Evolutionary conservation across 1,140 invertebrate genomes (phyloP), one percentile per base, ranked within the genome.

Genomic region (Bombus vancouverensis): DNA sequence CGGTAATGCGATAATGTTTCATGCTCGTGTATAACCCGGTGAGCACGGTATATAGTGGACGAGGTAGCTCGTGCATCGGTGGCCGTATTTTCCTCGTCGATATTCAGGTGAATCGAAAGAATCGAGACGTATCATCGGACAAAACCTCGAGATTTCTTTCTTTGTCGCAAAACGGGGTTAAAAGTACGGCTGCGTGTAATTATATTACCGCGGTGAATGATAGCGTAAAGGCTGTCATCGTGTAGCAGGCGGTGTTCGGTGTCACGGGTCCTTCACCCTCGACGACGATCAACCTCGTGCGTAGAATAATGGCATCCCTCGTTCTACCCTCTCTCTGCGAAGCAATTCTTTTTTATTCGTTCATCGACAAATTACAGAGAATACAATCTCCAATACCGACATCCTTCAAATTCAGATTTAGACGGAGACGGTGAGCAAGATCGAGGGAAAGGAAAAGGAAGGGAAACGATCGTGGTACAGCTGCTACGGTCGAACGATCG

Each of bases 1-100:
- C 32, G 75, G 59, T 85, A 86, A 89, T 86, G 59, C 87, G 87
- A 84, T 83, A 89, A 89, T 76, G 84, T 74, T 80, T 34, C 10
- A 42, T 59, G 66, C 34, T 76, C 37, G 68, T 44, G 53, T 57
- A 47, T 74, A 65, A 74, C 18, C 3, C 37, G 34, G 3, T 10
- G 22, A 28, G 4, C 25, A 28, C 3, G 37, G 6, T 32, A 13
- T 15, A n/a, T 28, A 34, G 13, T 3, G 15, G 28, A 39, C 22
- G 15, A 25, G 32, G 57, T 57, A 22, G 18, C 18, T 18, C 47
- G 47, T 22, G 18, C 59, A n/a, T 62, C 28, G 37, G 42, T 34
- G 37, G 10, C 15, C 28, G 25, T 4, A 6, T 12, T 70, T 70
- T 66, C 37, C 53, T 76, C 39, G 37, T 83, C 62, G 32, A 76